Evolutionary conservation across 92 coral and sea anemone species (phyloP).

Genomic region (Paramuricea clavata): DNA sequence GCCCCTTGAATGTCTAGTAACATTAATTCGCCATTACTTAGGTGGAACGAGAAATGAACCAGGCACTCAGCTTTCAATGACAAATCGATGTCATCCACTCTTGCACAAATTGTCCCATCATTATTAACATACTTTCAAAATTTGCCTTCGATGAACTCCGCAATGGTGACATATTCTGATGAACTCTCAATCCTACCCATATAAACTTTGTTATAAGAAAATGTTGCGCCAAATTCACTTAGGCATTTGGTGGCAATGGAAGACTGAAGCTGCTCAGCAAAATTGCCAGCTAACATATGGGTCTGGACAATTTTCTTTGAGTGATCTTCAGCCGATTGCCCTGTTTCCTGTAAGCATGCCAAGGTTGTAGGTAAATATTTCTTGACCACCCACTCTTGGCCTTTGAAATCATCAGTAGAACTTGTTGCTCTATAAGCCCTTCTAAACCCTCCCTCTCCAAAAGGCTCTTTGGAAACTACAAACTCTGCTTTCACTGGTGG

Average conservation of each 20-base stretch:
- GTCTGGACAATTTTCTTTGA: conserved; percentile 69
- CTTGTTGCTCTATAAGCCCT: conserved; percentile 39
- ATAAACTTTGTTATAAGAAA: conserved; percentile 44
- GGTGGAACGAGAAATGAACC: conserved; percentile 73
- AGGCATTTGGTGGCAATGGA: background rate
- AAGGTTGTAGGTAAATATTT: conserved; percentile 40
- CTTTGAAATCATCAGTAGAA: conserved; percentile 4
- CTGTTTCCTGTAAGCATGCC: conserved; percentile 37
- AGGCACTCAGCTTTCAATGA: conserved; percentile 74
- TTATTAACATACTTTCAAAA: conserved; percentile 78
- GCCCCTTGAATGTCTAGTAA: conserved; percentile 75
- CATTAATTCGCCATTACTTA: conserved; percentile 66
- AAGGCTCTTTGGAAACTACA: conserved; percentile 32
- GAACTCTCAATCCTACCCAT: conserved; percentile 47
- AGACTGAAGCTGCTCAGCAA: conserved; percentile 51
- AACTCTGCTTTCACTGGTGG: conserved; percentile 57
- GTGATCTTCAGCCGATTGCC: conserved; percentile 61
- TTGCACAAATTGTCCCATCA: conserved; percentile 61
- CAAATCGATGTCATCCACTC: conserved; percentile 25
- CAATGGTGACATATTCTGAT: conserved; percentile 68
- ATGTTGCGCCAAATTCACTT: conserved; percentile 56
- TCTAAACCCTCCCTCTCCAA: conserved; percentile 48
- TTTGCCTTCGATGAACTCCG: conserved; percentile 70
- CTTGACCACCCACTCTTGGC: conserved; percentile 48
- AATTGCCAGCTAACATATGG: conserved; percentile 72